Conservation (phyloP, 1,140 invertebrate species). For the Ladona fulva region DNA sequence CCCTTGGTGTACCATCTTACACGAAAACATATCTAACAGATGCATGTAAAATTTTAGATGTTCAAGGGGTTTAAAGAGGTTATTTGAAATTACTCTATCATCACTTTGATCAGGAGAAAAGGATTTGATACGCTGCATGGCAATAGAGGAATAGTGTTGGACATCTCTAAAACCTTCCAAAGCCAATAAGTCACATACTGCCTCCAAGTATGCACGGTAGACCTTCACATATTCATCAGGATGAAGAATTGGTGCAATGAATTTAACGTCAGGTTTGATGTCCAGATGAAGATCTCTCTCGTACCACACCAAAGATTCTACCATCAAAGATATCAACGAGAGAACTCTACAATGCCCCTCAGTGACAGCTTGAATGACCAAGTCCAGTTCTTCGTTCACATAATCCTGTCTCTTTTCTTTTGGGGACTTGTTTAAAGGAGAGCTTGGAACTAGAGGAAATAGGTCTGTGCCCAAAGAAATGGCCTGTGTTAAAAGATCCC, state of each 20-base stretch:
- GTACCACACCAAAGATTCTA: constrained; percentile 49
- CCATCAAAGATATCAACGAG: constrained; percentile 55
- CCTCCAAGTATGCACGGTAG: constrained; percentile 61
- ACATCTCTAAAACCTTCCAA: constrained; percentile 58
- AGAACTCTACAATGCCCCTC: constrained; percentile 58
- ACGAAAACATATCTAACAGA: constrained; percentile 37
- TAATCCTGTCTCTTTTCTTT: constrained; percentile 43
- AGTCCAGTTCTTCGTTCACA: constrained; percentile 51
- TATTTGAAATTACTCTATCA: too few species aligned
- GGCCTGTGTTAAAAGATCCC: background rate
- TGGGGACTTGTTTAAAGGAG: constrained; percentile 48
- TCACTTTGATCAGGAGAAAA: constrained; percentile 11
- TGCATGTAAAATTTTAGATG: constrained; percentile 40
- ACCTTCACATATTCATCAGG: constrained; percentile 61
- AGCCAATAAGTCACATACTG: constrained; percentile 63
- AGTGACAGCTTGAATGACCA: constrained; percentile 18
- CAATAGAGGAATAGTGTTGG: constrained; percentile 42
- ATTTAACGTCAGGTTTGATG: constrained; percentile 39
- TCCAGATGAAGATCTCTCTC: constrained; percentile 52
- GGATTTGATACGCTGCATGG: constrained; percentile 11
- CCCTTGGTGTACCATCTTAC: constrained; percentile 31
- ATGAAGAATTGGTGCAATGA: constrained; percentile 57
- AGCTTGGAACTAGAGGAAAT: background rate
- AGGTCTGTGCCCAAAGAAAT: background rate
- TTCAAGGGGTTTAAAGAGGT: background rate